Percentiles rank a stretch among this genome's conserved stretches.
phyloP scores from a whole-genome alignment of 37 sponge, comb jelly and placozoan species.

The Diacarnus erythraeanus region DNA sequence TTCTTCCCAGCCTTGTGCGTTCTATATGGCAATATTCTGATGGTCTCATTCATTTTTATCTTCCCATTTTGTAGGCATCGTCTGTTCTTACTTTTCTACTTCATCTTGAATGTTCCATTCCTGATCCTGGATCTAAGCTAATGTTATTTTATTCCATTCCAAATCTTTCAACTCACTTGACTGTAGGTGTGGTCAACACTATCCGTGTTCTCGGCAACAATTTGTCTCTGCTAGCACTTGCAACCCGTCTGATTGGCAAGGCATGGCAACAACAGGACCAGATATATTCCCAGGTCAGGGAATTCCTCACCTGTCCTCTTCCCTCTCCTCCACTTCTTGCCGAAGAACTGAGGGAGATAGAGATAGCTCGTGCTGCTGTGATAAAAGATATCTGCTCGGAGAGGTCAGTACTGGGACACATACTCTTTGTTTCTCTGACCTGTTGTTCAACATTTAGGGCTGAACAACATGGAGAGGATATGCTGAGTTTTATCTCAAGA shows the following conservation, averaged over 20 bases:
- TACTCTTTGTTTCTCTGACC: too few species aligned
- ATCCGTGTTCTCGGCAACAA: conserved; percentile 6
- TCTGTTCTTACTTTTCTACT: conserved; percentile 37
- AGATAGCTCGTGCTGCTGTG: background rate
- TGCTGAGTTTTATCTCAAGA: conserved; percentile 22
- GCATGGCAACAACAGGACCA: conserved; percentile 36
- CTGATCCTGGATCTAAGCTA: conserved; percentile 18
- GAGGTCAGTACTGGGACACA: too few species aligned
- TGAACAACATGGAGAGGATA: conserved; percentile 47
- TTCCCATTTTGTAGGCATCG: conserved; percentile 33
- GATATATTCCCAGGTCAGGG: conserved; percentile 19
- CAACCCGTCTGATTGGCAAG: conserved; percentile 19
- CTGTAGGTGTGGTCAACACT: conserved; percentile 16
- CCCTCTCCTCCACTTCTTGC: background rate
- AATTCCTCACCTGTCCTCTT: conserved; percentile 8
- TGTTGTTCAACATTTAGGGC: conserved; percentile 15
- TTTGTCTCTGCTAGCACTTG: conserved; percentile 21
- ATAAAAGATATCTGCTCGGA: conserved; percentile 26
- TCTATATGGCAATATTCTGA: too few species aligned
- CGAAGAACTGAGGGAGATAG: conserved; percentile 1
- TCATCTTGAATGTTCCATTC: conserved; percentile 7
- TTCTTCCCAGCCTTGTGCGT: conserved; percentile 27
- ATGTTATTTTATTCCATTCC: conserved; percentile 48
- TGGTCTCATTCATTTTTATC: too few species aligned
- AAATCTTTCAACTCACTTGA: conserved; percentile 27